These are phyloP conservation scores for Dioctria rufipes DNA, from an alignment of 2,888 invertebrate species.

Conservation along the genomic window DNA sequence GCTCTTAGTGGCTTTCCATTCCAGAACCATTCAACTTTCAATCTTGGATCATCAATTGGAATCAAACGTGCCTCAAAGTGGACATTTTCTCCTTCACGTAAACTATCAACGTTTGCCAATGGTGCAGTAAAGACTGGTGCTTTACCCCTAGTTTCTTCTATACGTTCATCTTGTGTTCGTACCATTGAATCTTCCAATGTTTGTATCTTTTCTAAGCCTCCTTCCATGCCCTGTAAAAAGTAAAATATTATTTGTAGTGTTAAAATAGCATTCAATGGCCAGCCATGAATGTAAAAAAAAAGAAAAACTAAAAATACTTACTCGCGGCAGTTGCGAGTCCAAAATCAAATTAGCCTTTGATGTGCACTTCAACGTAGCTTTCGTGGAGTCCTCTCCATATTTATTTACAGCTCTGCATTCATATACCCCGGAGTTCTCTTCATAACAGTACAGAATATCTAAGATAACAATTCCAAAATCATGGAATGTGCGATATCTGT, in stretches of 20 bases:
- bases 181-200: constrained; percentile 92
- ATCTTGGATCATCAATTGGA: constrained; percentile 91
- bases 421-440: constrained; percentile 95
- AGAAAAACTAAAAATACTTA: constrained; percentile 68
- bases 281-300: neutral
- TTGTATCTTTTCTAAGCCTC: constrained; percentile 93
- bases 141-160: constrained; percentile 83
- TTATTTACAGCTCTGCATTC: constrained; percentile 95
- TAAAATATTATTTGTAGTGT: constrained; percentile 28
- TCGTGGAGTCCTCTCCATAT: constrained; percentile 89
- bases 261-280: too few relatives aligned
- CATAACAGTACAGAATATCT: constrained; percentile 96
- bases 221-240: constrained; percentile 86
- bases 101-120: constrained; percentile 86
- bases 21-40: constrained; percentile 96
- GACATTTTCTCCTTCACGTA: constrained; percentile 92
- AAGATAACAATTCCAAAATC: constrained; percentile 97
- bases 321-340: constrained; percentile 93
- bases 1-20: constrained; percentile 91
- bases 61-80: constrained; percentile 92
- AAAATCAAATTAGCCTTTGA: constrained; percentile 92
- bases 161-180: constrained; percentile 81
- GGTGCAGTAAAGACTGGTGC: constrained; percentile 94
- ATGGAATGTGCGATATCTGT: constrained; percentile 97
- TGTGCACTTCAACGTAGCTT: constrained; percentile 86